Percentiles rank a stretch among this genome's conserved stretches.
Evolutionary conservation across 2,113 vertebrate genomes (phyloP).

Genomic region (Rhea pennata): DNA sequence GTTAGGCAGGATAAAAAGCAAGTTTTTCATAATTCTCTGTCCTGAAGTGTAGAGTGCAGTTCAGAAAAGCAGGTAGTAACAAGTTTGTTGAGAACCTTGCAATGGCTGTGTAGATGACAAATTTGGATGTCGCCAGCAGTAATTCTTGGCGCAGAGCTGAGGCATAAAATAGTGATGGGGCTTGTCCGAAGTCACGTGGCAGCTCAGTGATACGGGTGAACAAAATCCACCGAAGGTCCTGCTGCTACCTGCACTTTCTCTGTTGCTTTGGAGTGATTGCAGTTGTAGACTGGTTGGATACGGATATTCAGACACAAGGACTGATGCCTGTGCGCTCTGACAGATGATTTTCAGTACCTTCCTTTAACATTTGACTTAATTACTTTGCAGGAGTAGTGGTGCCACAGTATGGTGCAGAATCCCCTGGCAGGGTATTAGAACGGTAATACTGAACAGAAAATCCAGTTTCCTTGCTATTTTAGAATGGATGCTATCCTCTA

Average conservation of each 20-base stretch:
- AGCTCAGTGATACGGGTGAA: not conserved
- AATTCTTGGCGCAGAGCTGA: not conserved
- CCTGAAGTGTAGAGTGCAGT: not conserved
- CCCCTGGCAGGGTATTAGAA: not conserved
- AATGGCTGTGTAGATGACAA: not conserved
- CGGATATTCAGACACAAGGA: not conserved
- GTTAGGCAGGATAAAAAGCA: not conserved
- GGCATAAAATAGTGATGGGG: not conserved
- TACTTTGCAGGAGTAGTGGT: not conserved
- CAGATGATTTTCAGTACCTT: not conserved
- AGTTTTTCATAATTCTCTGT: not conserved
- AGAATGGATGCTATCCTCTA: not conserved
- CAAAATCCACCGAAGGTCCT: not conserved
- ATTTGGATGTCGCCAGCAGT: not conserved
- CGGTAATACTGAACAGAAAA: not conserved
- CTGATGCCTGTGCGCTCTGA: not conserved
- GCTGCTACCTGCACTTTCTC: not conserved
- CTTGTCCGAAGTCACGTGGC: not conserved
- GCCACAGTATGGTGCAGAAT: not conserved
- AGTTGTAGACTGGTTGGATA: not conserved
- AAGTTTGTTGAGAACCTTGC: not conserved
- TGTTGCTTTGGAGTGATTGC: not conserved
- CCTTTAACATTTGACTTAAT: not conserved
- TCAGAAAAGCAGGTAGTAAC: not conserved
- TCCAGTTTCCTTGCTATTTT: not conserved